Evolutionary conservation across 2,113 vertebrate genomes (phyloP).

Genomic region (Callionymus lyra): DNA sequence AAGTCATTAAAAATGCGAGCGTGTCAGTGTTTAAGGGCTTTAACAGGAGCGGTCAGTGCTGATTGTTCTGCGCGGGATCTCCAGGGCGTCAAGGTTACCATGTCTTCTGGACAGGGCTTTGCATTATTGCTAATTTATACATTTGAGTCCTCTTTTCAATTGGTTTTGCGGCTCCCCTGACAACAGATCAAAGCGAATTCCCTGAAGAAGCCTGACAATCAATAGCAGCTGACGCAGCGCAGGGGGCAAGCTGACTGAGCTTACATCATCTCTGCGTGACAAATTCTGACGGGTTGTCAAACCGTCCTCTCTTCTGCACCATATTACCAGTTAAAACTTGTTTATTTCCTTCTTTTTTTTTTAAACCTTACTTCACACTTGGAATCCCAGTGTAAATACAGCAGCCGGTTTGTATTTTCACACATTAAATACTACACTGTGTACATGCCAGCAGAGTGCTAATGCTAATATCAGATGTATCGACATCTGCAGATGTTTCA

Average conservation of each 20-base stretch:
- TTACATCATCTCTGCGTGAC: slow-evolving; percentile 32
- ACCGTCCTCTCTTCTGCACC: slow-evolving; percentile 2
- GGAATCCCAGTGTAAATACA: neutral
- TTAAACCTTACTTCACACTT: neutral
- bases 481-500: slow-evolving; percentile 34
- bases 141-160: slow-evolving; percentile 63
- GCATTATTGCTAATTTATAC: slow-evolving; percentile 62
- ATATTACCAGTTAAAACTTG: slow-evolving; percentile 11
- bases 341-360: neutral
- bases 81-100: slow-evolving; percentile 58
- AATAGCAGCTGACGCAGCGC: slow-evolving; percentile 51
- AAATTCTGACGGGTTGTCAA: slow-evolving; percentile 16
- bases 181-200: slow-evolving; percentile 38
- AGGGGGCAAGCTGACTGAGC: slow-evolving; percentile 30
- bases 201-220: slow-evolving; percentile 46
- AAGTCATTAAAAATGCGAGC: slow-evolving; percentile 31
- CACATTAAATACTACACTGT: too few species aligned
- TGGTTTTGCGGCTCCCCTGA: slow-evolving; percentile 36
- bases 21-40: slow-evolving; percentile 14
- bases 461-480: slow-evolving; percentile 4
- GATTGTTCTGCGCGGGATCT: slow-evolving; percentile 20
- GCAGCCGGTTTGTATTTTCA: neutral
- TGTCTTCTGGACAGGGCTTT: slow-evolving; percentile 35
- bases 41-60: slow-evolving; percentile 11
- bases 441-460: too few species aligned